Conservation (phyloP, 2,888 invertebrate species). For the Papilio demoleus region DNA sequence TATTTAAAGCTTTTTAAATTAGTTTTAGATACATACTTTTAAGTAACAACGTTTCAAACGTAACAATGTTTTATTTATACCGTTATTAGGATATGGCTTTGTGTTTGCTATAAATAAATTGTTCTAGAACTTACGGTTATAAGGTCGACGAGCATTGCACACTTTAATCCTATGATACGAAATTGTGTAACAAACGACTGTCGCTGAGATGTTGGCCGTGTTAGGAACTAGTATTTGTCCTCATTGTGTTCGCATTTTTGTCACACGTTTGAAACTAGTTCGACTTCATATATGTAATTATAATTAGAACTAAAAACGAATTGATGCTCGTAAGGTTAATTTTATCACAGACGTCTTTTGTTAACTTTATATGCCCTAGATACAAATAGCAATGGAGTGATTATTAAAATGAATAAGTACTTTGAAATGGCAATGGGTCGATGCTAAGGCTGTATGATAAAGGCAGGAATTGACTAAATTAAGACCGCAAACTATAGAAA, state of each 20-base stretch:
- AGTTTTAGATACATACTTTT: background rate
- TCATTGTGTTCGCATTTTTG: conserved; percentile 34
- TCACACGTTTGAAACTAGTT: conserved; percentile 8
- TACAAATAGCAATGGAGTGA: too few relatives aligned
- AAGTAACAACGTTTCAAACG: background rate
- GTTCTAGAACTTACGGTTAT: conserved; percentile 27
- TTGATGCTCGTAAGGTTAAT: too few relatives aligned
- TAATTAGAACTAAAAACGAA: too few relatives aligned
- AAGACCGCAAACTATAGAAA: too few relatives aligned
- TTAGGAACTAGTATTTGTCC: conserved; percentile 28
- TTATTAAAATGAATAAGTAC: too few relatives aligned
- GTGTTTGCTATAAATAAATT: conserved; percentile 18
- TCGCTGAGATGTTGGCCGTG: conserved; percentile 31
- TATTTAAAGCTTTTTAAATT: background rate
- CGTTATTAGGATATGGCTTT: background rate
- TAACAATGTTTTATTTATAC: background rate
- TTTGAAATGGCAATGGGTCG: too few relatives aligned
- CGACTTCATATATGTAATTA: background rate
- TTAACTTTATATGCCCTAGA: too few relatives aligned
- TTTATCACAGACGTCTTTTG: too few relatives aligned
- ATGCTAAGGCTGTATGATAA: too few relatives aligned
- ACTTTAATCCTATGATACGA: conserved; percentile 26
- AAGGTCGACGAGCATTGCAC: conserved; percentile 30
- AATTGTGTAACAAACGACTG: conserved; percentile 32
- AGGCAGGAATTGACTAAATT: too few relatives aligned